These are phyloP conservation scores for Drosophila sp. DNA, from an alignment of 1,140 invertebrate genomes.

Conservation along the genomic window DNA sequence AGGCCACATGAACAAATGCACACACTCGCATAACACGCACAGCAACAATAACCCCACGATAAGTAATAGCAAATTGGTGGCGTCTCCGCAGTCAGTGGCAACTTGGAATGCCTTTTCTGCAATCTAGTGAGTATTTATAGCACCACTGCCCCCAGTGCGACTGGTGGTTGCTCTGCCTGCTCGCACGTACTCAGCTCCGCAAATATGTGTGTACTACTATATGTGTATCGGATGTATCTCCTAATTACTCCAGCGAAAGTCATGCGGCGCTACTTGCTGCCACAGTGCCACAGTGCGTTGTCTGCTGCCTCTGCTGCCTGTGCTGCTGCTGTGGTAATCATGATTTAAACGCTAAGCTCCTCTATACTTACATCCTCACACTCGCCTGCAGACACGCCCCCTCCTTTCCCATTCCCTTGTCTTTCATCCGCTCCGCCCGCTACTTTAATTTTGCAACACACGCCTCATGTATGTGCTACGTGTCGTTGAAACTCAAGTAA, in stretches of 20 bases:
- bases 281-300: conserved; percentile 1
- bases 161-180: conserved; percentile 14
- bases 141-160: conserved; percentile 1
- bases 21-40: conserved; percentile 33
- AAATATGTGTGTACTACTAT: too few species aligned
- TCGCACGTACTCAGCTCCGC: conserved; percentile 44
- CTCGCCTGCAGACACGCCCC: conserved; percentile 2
- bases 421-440: background rate
- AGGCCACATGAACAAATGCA: conserved; percentile 67
- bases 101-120: conserved; percentile 45
- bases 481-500: conserved; percentile 41
- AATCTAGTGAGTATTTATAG: conserved; percentile 63
- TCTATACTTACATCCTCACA: conserved; percentile 41
- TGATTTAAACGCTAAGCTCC: conserved; percentile 73
- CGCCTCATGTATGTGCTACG: conserved; percentile 34
- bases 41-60: conserved; percentile 68
- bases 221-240: conserved; percentile 39
- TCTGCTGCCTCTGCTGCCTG: background rate
- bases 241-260: conserved; percentile 68
- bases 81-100: conserved; percentile 36
- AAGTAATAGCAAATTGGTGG: conserved; percentile 77
- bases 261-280: conserved; percentile 26
- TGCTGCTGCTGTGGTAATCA: conserved; percentile 61
- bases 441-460: conserved; percentile 20
- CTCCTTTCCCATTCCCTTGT: background rate